A percentile compares a stretch with the other conserved stretches of the same genome.
phyloP scores from a whole-genome alignment of 2,888 invertebrate species.

The Hirtodrosophila duncani region DNA sequence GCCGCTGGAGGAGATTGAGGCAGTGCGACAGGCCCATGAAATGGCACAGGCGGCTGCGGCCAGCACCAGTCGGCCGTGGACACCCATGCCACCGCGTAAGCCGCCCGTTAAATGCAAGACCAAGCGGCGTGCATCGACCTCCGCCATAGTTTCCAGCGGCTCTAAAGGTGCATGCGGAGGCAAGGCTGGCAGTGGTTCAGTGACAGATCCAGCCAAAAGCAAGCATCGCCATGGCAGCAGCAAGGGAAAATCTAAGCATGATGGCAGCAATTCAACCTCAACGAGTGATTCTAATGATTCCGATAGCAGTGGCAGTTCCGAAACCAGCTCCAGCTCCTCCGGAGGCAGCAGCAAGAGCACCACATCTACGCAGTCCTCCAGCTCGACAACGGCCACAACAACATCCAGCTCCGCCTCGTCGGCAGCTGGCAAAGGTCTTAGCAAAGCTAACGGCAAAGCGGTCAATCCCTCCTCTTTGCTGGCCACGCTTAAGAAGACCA shows the following conservation, averaged over 20 bases:
- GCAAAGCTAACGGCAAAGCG: conserved; percentile 31
- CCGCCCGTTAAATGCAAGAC: conserved; percentile 41
- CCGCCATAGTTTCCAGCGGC: too few relatives aligned
- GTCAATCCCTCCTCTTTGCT: conserved; percentile 34
- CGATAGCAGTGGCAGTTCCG: conserved; percentile 30
- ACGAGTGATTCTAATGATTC: conserved; percentile 33
- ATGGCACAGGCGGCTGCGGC: conserved; percentile 41
- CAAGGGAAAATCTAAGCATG: too few relatives aligned
- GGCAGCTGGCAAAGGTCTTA: conserved; percentile 1
- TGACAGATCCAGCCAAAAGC: not conserved
- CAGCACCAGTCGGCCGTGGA: conserved; percentile 53
- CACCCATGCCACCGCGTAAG: conserved; percentile 59
- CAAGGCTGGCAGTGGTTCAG: too few relatives aligned
- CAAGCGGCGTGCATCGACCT: conserved; percentile 31
- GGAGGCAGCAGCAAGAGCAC: conserved; percentile 1
- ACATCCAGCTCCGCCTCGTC: conserved; percentile 22
- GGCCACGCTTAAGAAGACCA: conserved; percentile 54
- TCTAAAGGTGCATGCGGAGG: not conserved
- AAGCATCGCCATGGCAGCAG: conserved; percentile 2
- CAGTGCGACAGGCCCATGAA: conserved; percentile 46
- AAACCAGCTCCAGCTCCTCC: too few relatives aligned
- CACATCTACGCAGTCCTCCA: conserved; percentile 35
- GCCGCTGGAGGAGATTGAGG: conserved; percentile 43
- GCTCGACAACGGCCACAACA: conserved; percentile 24
- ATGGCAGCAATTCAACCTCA: too few relatives aligned